Conservation (phyloP, 2,113 vertebrate species). For the Gnathonemus echidnorhynchus region DNA sequence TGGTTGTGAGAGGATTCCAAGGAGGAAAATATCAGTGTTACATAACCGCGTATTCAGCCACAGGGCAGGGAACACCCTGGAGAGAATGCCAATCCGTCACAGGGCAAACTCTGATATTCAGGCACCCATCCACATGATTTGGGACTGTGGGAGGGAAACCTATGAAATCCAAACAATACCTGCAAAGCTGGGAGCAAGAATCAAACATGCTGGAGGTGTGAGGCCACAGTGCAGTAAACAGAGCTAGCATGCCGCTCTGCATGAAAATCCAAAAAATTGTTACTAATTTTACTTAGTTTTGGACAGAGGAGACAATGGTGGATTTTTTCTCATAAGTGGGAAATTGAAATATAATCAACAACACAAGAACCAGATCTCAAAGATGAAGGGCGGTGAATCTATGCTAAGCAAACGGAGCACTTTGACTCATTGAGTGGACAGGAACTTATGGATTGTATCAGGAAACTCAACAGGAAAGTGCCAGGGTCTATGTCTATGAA, state of each 20-base stretch:
- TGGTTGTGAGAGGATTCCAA: background rate
- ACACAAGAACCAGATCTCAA: background rate
- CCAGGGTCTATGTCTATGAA: background rate
- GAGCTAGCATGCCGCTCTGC: background rate
- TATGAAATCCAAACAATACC: background rate
- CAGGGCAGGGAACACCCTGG: background rate
- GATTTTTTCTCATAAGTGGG: background rate
- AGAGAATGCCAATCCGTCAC: background rate
- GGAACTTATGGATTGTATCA: background rate
- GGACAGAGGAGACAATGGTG: background rate
- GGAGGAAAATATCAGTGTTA: background rate
- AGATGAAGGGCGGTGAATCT: background rate
- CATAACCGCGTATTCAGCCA: background rate
- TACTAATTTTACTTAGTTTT: background rate
- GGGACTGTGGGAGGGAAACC: background rate
- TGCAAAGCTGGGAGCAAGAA: background rate
- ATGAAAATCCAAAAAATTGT: background rate
- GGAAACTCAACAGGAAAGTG: background rate
- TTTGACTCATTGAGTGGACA: background rate
- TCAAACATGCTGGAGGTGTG: background rate
- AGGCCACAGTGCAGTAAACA: background rate
- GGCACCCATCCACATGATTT: background rate
- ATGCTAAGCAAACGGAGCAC: background rate
- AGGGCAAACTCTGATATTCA: background rate
- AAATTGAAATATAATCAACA: background rate